Conservation (phyloP, 2,888 invertebrate species). For the Fabriciana adippe region DNA sequence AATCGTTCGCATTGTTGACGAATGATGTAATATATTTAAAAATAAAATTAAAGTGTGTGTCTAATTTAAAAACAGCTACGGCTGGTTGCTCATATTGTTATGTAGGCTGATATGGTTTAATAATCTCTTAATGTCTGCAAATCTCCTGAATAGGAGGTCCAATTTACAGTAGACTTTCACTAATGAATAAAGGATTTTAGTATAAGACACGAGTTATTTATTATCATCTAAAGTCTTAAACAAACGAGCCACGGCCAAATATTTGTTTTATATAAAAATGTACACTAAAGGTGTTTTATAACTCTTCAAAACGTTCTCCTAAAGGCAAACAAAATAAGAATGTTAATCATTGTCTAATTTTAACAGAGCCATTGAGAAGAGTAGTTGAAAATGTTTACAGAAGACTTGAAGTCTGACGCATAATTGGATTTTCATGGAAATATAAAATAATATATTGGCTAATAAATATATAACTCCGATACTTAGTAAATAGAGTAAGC, state of each 20-base stretch:
- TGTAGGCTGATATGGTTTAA: no score
- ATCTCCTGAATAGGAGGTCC: no score
- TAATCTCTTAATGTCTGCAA: no score
- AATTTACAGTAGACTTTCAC: no score
- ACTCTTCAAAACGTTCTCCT: neutral
- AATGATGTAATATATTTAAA: conserved; percentile 17
- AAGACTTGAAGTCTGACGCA: conserved; percentile 1
- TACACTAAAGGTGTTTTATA: no score
- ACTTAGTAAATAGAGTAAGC: neutral
- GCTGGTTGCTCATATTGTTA: no score
- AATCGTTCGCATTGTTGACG: conserved; percentile 8
- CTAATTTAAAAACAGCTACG: no score
- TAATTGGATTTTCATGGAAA: conserved; percentile 9
- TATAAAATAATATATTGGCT: conserved; percentile 1
- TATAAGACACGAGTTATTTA: no score
- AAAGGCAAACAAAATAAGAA: neutral
- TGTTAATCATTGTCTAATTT: conserved; percentile 12
- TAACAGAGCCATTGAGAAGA: conserved; percentile 2
- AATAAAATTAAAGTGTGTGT: neutral
- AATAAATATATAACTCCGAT: conserved; percentile 1
- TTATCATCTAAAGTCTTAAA: no score
- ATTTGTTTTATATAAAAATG: no score
- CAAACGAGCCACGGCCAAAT: no score
- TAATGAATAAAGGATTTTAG: no score
- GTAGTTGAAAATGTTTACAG: conserved; percentile 2